Base-by-base conservation (phyloP, 2,113 vertebrate genomes). In the Brachyhypopomus gauderio region DNA sequence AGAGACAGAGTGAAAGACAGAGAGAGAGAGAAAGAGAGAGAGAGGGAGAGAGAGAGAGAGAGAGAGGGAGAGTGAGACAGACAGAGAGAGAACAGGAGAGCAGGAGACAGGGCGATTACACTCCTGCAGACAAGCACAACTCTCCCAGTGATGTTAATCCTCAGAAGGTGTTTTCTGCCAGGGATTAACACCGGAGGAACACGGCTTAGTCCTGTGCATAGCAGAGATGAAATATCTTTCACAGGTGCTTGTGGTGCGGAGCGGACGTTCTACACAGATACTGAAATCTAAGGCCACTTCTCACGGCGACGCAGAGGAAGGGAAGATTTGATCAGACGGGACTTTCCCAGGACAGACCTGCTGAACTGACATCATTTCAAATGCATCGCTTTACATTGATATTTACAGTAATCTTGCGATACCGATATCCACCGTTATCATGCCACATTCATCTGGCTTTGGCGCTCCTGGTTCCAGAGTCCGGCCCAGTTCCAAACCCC, bases 141-240 rank as follows among this genome's bases (percentile, higher is more conserved):
- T 81, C 86, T 84, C 75, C 85, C 84, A 87, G 84, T 83, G 89
- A 89, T 91, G 89, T 88, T 93, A 93, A 92, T 93, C 91, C 92
- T 88, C 89, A 88, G 88, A 90, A 93, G 90, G 88, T 91, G 90
- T 91, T 91, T 91, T 90, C 89, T 89, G 84, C 88, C 82, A 66
- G 85, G 92, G 92, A 93, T 93, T 92, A 92, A 89, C 80, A 87
- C 82, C 83, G 86, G 86, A 62, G 86, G 89, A 92, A 91, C 91
- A 90, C 86, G 92, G 89, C 89, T 93, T 90, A 93, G 62, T 86
- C 85, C 87, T 85, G 78, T 30, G 80, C 85, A 80, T 83, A 88
- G 86, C 86, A 75, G 78, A 88, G 89, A 89, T 91, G 90, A 91
- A 89, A 88, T 90, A 92, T 88, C 83, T 87, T 90, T 88, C 85